These are phyloP conservation scores for Notoglanidium macrostoma DNA, from an alignment of 2,797 vertebrate species.

Conservation along the genomic window DNA sequence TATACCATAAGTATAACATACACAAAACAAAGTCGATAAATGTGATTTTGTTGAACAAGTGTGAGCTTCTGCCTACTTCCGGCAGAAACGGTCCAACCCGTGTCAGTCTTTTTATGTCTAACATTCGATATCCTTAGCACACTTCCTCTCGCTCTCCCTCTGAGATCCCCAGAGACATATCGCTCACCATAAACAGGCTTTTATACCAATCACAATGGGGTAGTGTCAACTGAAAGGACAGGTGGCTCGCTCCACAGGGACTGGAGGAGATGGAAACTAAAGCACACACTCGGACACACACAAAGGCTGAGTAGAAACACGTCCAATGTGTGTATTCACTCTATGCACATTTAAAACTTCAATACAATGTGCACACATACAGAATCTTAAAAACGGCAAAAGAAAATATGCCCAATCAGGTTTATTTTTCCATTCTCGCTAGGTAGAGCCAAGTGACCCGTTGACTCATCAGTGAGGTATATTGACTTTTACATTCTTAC, in stretches of 20 bases:
- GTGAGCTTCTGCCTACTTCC: not conserved
- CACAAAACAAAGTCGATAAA: not conserved
- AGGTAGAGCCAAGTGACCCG: not conserved
- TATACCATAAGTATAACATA: not conserved
- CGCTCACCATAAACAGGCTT: conserved; percentile 19
- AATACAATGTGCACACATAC: not conserved
- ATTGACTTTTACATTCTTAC: not conserved
- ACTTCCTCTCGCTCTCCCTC: conserved; percentile 28
- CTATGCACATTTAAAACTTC: not conserved
- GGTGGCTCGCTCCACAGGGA: conserved; percentile 22
- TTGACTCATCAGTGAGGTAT: not conserved
- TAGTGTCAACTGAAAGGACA: conserved; percentile 33
- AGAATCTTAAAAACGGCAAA: not conserved
- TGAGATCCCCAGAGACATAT: conserved; percentile 9
- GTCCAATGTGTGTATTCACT: not conserved
- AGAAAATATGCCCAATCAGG: not conserved
- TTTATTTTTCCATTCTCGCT: not conserved
- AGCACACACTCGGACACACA: not conserved
- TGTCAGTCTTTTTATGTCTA: conserved; percentile 15
- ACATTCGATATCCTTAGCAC: conserved; percentile 27
- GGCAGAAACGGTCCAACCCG: not conserved
- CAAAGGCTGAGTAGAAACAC: not conserved
- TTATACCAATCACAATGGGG: conserved; percentile 33
- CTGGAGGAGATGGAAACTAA: not conserved
- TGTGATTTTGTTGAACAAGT: conserved; percentile 4